phyloP scores from a whole-genome alignment of 2,888 invertebrate species.

The Drosophila mimetica region DNA sequence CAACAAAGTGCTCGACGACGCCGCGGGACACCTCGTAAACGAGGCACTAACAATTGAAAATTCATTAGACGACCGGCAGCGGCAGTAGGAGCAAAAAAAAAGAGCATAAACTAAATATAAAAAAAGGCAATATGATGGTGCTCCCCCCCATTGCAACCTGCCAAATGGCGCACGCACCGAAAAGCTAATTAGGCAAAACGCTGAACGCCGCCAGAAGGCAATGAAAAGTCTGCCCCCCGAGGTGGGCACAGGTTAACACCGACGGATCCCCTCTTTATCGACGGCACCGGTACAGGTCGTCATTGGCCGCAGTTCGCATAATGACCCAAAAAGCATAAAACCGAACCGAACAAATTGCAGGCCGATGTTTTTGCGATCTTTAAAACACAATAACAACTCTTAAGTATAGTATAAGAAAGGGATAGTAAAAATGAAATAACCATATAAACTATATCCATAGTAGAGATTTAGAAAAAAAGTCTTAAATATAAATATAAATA shows the following conservation, averaged over 20 bases:
- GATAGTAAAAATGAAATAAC: background rate
- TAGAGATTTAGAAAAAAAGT: too few species aligned
- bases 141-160: conserved; percentile 43
- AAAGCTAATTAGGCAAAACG: conserved; percentile 76
- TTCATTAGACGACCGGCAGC: conserved; percentile 60
- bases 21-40: conserved; percentile 74
- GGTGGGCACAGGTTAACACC: conserved; percentile 27
- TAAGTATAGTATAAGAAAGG: background rate
- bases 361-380: conserved; percentile 11
- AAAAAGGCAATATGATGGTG: background rate
- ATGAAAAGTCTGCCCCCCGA: conserved; percentile 58
- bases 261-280: conserved; percentile 24
- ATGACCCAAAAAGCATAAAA: conserved; percentile 39
- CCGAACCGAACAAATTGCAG: conserved; percentile 28
- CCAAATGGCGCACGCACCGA: conserved; percentile 65
- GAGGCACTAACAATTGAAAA: conserved; percentile 74
- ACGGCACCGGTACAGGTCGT: background rate
- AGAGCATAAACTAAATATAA: conserved; percentile 22
- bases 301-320: conserved; percentile 26
- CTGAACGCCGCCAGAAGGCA: conserved; percentile 60
- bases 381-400: conserved; percentile 8
- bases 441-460: too few species aligned
- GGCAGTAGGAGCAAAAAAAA: conserved; percentile 26
- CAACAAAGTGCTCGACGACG: conserved; percentile 67
- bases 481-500: too few species aligned